Evolutionary conservation across 1,140 invertebrate genomes (phyloP).

Genomic region (Macrobrachium nipponense): DNA sequence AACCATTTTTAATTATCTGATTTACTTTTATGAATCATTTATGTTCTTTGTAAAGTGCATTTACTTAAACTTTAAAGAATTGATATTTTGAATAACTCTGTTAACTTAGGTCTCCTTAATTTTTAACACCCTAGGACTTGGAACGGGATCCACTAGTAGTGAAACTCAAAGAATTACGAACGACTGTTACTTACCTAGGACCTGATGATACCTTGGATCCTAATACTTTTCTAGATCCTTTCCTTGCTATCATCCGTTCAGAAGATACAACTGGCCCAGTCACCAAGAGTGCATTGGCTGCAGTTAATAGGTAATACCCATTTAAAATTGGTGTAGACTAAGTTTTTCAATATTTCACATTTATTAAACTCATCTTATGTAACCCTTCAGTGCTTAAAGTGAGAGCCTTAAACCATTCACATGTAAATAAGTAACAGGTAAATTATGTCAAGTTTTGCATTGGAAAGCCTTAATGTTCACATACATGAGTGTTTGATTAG

Average conservation of each 20-base stretch:
- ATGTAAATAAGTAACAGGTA: too few species aligned
- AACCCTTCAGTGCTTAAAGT: too few species aligned
- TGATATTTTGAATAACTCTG: background rate
- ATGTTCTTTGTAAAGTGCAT: too few species aligned
- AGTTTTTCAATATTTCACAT: too few species aligned
- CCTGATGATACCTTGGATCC: constrained; percentile 30
- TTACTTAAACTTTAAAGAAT: background rate
- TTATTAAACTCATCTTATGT: too few species aligned
- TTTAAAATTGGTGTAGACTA: constrained; percentile 79
- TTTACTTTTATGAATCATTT: too few species aligned
- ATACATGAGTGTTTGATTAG: too few species aligned
- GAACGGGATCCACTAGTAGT: constrained; percentile 49
- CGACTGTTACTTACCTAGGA: constrained; percentile 21
- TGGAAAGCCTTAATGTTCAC: too few species aligned
- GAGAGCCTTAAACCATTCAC: too few species aligned
- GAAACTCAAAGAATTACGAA: constrained; percentile 42
- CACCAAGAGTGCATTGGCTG: constrained; percentile 90
- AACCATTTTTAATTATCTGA: too few species aligned
- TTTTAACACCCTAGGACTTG: constrained; percentile 22
- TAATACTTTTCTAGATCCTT: constrained; percentile 79
- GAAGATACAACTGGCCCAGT: constrained; percentile 95
- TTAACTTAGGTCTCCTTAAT: background rate
- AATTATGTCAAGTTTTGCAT: too few species aligned
- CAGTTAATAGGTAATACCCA: constrained; percentile 86
- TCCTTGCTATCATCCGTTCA: constrained; percentile 94